These are phyloP conservation scores for Loris lydekkerianus DNA, from an alignment of 2,797 vertebrate species.

Conservation along the genomic window DNA sequence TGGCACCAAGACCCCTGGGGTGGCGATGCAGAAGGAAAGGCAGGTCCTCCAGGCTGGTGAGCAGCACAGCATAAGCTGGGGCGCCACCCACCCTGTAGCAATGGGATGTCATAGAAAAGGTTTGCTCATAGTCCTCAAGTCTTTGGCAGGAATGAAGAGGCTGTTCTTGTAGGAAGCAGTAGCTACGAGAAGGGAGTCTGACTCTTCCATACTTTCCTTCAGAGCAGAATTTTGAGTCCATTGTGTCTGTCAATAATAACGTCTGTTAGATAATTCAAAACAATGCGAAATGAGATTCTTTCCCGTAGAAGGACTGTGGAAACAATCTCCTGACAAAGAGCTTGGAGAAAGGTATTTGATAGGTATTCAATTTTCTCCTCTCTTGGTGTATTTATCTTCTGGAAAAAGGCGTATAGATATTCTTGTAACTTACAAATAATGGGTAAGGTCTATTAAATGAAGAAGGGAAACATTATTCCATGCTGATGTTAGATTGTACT, in stretches of 20 bases:
- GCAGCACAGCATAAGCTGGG: too few species aligned
- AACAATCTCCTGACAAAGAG: neutral
- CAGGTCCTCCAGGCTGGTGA: too few species aligned
- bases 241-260: neutral
- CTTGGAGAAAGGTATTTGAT: neutral
- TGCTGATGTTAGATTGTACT: neutral
- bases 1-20: too few species aligned
- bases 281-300: neutral
- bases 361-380: neutral
- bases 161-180: neutral
- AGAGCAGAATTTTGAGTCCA: neutral
- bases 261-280: neutral
- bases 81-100: too few species aligned
- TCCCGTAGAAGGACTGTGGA: neutral
- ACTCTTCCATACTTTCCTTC: neutral
- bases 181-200: too few species aligned
- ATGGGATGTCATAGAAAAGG: neutral
- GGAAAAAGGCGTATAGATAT: neutral
- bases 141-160: neutral
- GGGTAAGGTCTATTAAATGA: neutral
- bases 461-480: slow-evolving; percentile 10
- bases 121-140: neutral
- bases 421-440: neutral
- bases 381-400: neutral
- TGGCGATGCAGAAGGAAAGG: too few species aligned